Percentiles rank a stretch among this genome's conserved stretches.
These are phyloP conservation scores for Tarsius wallacei DNA, from an alignment of 2,797 vertebrate species.

Conservation along the genomic window DNA sequence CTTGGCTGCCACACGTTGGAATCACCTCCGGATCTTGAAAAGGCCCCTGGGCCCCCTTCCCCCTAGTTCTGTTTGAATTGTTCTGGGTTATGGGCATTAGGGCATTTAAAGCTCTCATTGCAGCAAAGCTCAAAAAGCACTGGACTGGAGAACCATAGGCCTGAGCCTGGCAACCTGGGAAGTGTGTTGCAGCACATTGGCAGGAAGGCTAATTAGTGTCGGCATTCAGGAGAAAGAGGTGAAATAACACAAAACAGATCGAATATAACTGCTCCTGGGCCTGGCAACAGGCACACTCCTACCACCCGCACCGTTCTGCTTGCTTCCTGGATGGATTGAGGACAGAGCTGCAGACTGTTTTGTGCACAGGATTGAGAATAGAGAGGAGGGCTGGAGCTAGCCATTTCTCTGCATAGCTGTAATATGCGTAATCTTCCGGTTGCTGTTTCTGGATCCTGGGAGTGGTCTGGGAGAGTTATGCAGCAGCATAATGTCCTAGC, in stretches of 20 bases:
- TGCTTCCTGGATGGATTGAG: background rate
- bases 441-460: slow-evolving; percentile 16
- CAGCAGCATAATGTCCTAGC: background rate
- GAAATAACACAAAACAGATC: slow-evolving; percentile 30
- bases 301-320: background rate
- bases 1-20: background rate
- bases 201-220: slow-evolving; percentile 59
- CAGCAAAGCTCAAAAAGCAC: background rate
- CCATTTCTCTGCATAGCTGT: background rate
- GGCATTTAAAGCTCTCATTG: background rate
- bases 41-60: background rate
- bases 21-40: slow-evolving; percentile 6
- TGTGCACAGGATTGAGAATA: background rate
- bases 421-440: background rate
- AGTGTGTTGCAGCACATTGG: background rate
- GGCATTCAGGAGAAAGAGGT: slow-evolving; percentile 40
- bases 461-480: slow-evolving; percentile 4
- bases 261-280: background rate
- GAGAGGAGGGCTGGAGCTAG: background rate
- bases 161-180: background rate
- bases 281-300: background rate
- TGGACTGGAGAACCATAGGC: background rate
- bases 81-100: background rate
- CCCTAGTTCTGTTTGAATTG: background rate
- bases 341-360: background rate